These are phyloP conservation scores for Cosmia trapezina DNA, from an alignment of 2,888 invertebrate genomes.

Conservation along the genomic window DNA sequence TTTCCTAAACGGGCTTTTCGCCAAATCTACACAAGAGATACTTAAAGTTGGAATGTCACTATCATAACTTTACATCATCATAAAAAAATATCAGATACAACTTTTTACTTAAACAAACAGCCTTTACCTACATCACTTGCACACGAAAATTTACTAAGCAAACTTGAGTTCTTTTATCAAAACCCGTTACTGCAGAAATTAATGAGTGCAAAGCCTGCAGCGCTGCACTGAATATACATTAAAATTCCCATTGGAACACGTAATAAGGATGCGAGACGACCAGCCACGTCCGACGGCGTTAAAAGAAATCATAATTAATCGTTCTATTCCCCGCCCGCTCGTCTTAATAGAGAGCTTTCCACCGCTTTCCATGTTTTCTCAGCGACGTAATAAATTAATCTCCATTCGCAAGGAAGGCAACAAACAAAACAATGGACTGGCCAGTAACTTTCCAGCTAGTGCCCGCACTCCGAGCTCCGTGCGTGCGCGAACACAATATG, in stretches of 20 bases:
- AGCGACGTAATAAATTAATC: constrained; percentile 89
- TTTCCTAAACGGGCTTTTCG: constrained; percentile 13
- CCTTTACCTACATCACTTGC: constrained; percentile 9
- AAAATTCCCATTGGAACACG: constrained; percentile 70
- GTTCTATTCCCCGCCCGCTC: constrained; percentile 83
- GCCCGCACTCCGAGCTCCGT: constrained; percentile 48
- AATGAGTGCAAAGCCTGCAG: constrained; percentile 42
- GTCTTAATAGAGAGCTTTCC: constrained; percentile 88
- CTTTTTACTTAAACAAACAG: constrained; percentile 13
- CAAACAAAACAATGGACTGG: constrained; percentile 81
- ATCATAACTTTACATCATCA: constrained; percentile 10
- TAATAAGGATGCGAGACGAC: constrained; percentile 72
- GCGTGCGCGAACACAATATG: constrained; percentile 57
- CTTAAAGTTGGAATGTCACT: background rate
- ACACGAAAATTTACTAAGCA: constrained; percentile 22
- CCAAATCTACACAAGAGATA: constrained; percentile 9
- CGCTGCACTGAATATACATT: constrained; percentile 52
- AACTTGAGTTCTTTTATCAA: constrained; percentile 33
- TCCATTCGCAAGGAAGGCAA: constrained; percentile 81
- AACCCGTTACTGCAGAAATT: constrained; percentile 46
- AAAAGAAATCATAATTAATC: constrained; percentile 90
- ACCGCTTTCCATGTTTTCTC: constrained; percentile 87
- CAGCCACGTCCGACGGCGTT: constrained; percentile 78
- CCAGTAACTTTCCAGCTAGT: constrained; percentile 74
- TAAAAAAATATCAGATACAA: constrained; percentile 10